Base-by-base conservation (phyloP, 2,888 invertebrate genomes). In the Phania funesta region DNA sequence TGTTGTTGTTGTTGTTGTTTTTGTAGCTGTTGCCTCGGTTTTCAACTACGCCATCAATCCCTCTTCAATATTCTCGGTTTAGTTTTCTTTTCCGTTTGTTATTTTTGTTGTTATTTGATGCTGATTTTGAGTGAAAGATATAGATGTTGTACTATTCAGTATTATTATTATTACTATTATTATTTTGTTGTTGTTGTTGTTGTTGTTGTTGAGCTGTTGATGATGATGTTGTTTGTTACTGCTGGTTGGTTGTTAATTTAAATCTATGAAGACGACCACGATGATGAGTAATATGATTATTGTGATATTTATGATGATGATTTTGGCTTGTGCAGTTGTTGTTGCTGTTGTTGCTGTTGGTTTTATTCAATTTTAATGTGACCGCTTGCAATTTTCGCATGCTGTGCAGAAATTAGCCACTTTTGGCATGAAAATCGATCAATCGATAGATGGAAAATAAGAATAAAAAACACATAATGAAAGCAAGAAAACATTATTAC, bases 351-450 rank as follows among this genome's bases (percentile, higher is more conserved):
- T 11, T 74, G 13, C 26, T 29, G 20, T 13, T 56, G 24, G 16
- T 44, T n/a, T 18, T 54, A 54, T 50, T 24, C 18, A 20, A 11
- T 64, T 20, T 24, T 50, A 60, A 48, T 60, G 29, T 82, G 74
- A 65, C 64, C 78, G 64, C 78, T 68, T 70, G 76, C 65, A 82
- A 82, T 78, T 80, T 83, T 83, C 83, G 83, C 83, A 83, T 83
- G 80, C 80, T 79, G 83, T 83, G 80, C 83, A 76, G 71, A 80
- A 83, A 83, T 80, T 83, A 80, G 80, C 83, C 79, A 83, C 71
- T 83, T 80, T 83, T 82, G 82, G 82, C 82, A 82, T 78, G 82
- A 82, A 82, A 82, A 82, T 82, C 82, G 82, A 78, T 82, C 78
- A 82, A 75, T 68, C 80, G 68, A 70, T 68, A 62, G 54, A 79